phyloP scores from a whole-genome alignment of 2,113 vertebrate species.

The Crotophaga sulcirostris region DNA sequence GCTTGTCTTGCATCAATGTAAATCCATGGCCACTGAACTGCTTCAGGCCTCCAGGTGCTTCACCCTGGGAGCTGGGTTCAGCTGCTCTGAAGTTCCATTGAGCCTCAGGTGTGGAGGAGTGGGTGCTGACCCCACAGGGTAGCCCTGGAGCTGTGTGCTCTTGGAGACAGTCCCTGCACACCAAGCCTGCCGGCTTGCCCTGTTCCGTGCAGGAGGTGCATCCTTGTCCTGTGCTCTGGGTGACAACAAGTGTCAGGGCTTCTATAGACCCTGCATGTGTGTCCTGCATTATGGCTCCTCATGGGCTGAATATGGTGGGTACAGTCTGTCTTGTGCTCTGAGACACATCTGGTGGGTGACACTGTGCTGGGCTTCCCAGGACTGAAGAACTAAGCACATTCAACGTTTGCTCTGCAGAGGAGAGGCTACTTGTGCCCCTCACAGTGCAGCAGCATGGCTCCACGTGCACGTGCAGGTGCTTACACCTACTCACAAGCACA shows the following conservation, averaged over 20 bases:
- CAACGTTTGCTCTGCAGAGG: background rate
- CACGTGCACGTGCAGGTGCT: background rate
- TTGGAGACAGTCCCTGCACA: background rate
- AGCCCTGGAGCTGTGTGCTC: background rate
- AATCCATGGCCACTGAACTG: background rate
- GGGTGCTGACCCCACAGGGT: background rate
- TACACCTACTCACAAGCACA: background rate
- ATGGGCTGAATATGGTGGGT: background rate
- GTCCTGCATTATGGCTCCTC: background rate
- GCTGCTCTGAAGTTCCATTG: background rate
- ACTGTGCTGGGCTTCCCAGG: background rate
- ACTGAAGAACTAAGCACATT: background rate
- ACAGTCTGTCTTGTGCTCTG: background rate
- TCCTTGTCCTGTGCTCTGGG: background rate
- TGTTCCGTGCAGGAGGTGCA: background rate
- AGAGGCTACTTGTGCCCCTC: background rate
- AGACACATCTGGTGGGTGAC: background rate
- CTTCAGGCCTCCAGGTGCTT: background rate
- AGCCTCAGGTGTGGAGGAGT: background rate
- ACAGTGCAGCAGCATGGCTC: background rate
- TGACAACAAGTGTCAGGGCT: background rate
- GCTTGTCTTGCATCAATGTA: background rate
- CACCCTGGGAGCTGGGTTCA: background rate
- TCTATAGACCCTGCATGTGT: background rate
- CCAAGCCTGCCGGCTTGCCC: background rate